Base-by-base conservation (phyloP, 92 coral and sea anemone genomes). In the Zoanthus sociatus region DNA sequence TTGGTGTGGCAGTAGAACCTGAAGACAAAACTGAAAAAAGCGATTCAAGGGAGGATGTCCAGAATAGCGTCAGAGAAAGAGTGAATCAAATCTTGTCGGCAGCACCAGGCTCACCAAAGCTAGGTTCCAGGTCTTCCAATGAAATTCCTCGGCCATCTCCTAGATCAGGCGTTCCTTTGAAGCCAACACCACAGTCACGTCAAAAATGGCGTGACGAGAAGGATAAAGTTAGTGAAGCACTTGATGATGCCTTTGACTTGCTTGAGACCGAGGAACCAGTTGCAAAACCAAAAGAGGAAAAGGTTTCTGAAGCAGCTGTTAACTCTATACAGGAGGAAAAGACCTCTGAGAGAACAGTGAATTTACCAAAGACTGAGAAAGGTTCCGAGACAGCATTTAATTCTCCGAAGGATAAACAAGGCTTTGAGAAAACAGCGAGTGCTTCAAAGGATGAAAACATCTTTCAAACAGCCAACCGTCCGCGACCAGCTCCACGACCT, bases 191-290 rank as follows among this genome's bases (percentile, higher is more conserved):
- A 42, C 73, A 63, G 73, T 67, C 85, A 21, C 75, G 75, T n/a
- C 75, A 66, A 20, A 81, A 66, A 45, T 81, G 56, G 75, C 76
- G 75, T 64, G 85, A 81, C 58, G 82, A 77, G 11, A 81, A 81
- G 61, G 70, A 76, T 8, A 77, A 78, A 37, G 71, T 63, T 32
- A 83, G 58, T n/a, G 76, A 83, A 55, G 86, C 53, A 68, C 84
- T 91, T 77, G 89, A 89, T 47, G 91, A 90, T 44, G 87, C 95
- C 14, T 87, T 90, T 89, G 91, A 87, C 58, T 64, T 79, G 3
- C 86, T 83, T 17, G 85, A 85, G 83, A 17, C n/a, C 16, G 68
- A 30, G 32, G 74, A 79, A 5, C 55, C 55, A 5, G 12, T 7
- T 6, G 55, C 1, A 50, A 9, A 86, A 70, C n/a, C 32, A 84